phyloP scores from a whole-genome alignment of 2,113 vertebrate genomes.

The Cnemophilus loriae region DNA sequence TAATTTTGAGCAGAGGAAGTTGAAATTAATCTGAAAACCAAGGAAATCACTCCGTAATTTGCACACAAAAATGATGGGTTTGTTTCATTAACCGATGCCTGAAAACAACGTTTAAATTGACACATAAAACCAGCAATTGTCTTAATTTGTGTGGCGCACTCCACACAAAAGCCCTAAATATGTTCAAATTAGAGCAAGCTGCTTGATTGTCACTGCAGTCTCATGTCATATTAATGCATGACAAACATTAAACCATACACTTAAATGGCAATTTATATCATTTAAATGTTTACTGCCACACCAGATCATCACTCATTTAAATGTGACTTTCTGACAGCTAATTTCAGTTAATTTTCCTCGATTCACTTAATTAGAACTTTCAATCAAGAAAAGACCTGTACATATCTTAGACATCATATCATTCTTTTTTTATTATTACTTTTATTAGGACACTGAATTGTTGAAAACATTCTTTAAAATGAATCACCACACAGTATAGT shows the following conservation, averaged over 20 bases:
- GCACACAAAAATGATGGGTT: conserved; percentile 71
- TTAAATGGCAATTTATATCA: conserved; percentile 99
- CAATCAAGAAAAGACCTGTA: conserved; percentile 81
- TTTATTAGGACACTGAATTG: conserved; percentile 64
- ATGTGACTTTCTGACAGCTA: conserved; percentile 99
- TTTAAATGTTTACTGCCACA: conserved; percentile 97
- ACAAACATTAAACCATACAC: conserved; percentile 99
- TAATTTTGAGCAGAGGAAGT: conserved; percentile 56
- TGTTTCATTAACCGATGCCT: conserved; percentile 85
- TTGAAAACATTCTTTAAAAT: conserved; percentile 60
- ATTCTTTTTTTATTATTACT: conserved; percentile 67
- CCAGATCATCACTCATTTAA: conserved; percentile 95
- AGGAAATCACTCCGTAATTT: conserved; percentile 56
- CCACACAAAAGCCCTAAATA: conserved; percentile 94
- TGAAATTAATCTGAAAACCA: conserved; percentile 53
- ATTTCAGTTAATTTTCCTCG: conserved; percentile 95
- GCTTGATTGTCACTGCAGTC: conserved; percentile 98
- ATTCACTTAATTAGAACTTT: conserved; percentile 99
- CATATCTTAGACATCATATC: conserved; percentile 63
- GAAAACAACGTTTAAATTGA: conserved; percentile 84
- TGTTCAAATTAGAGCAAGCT: conserved; percentile 97
- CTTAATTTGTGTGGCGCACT: conserved; percentile 96
- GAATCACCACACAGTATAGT: conserved; percentile 49
- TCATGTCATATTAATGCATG: conserved; percentile 98
- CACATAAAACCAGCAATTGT: conserved; percentile 95